Evolutionary conservation across 2,888 invertebrate species (phyloP).

Genomic region (Biston stratarius): DNA sequence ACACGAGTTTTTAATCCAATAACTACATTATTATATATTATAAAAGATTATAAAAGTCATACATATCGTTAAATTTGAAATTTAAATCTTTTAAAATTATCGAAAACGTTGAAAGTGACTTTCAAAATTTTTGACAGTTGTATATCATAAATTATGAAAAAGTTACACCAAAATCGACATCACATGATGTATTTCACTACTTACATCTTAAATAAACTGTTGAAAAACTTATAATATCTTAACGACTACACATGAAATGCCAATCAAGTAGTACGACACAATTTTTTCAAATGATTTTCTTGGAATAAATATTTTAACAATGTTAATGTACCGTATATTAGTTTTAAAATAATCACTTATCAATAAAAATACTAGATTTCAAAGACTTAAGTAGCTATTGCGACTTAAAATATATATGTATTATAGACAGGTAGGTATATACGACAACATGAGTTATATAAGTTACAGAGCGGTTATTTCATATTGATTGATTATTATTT

Average conservation of each 20-base stretch:
- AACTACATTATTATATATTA: background rate
- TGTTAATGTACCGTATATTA: conserved; percentile 39
- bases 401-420: conserved; percentile 43
- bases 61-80: no score
- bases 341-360: conserved; percentile 27
- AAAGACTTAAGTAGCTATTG: conserved; percentile 22
- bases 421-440: conserved; percentile 27
- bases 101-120: no score
- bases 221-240: conserved; percentile 65
- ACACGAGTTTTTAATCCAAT: background rate
- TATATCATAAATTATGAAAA: background rate
- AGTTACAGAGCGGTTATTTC: conserved; percentile 36
- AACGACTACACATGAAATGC: conserved; percentile 73
- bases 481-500: conserved; percentile 38
- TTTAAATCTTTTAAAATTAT: no score
- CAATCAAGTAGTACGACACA: conserved; percentile 80
- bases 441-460: conserved; percentile 27
- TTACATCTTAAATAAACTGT: conserved; percentile 55
- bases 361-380: conserved; percentile 40
- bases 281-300: conserved; percentile 40
- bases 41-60: no score
- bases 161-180: conserved; percentile 6
- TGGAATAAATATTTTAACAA: conserved; percentile 60
- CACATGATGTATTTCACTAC: conserved; percentile 48
- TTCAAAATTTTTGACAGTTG: background rate